Evolutionary conservation across 2,797 vertebrate species (phyloP).

Genomic region (Xiphorhynchus erythropygius): DNA sequence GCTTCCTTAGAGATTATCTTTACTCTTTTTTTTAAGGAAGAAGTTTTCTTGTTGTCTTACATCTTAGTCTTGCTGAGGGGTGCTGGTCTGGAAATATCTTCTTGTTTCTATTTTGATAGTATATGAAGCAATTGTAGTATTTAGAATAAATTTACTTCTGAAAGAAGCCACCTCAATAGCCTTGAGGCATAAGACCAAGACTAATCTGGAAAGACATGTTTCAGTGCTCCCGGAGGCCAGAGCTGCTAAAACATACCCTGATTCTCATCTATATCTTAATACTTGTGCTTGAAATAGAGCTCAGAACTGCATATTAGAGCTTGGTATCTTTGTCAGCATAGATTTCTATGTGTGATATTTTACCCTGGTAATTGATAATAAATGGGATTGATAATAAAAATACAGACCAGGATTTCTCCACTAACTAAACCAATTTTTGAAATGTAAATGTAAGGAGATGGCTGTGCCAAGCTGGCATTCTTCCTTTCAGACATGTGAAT

Average conservation of each 20-base stretch:
- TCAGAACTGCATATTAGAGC: background rate
- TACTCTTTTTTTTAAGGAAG: background rate
- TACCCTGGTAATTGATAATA: background rate
- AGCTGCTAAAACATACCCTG: background rate
- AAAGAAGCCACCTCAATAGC: background rate
- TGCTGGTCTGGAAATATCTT: background rate
- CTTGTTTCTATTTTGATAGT: background rate
- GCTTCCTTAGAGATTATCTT: background rate
- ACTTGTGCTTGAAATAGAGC: background rate
- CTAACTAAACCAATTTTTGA: background rate
- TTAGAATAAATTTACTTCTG: background rate
- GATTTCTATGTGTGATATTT: background rate
- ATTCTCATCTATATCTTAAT: background rate
- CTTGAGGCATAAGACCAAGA: background rate
- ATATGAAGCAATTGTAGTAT: background rate
- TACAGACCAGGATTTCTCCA: background rate
- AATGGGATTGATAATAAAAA: background rate
- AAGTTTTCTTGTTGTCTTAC: background rate
- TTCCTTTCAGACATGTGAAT: background rate
- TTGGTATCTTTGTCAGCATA: background rate
- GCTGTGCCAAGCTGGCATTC: background rate
- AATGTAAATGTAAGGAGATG: background rate
- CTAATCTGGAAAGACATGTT: background rate
- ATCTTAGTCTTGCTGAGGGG: background rate
- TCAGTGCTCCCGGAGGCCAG: background rate